phyloP scores from a whole-genome alignment of 2,888 invertebrate genomes.

The Nasonovia ribisnigri region DNA sequence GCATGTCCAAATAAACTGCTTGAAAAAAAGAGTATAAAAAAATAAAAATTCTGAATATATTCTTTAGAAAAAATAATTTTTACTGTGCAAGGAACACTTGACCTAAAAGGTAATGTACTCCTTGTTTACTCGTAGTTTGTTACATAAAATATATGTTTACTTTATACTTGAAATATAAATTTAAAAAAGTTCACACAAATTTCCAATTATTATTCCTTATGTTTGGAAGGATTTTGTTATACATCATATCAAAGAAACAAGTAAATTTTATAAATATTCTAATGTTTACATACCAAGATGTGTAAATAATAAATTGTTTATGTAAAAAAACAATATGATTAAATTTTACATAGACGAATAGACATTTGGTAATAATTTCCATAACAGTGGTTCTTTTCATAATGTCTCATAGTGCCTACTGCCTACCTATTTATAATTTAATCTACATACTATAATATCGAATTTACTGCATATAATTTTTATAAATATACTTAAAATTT shows the following conservation, averaged over 20 bases:
- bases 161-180: constrained; percentile 48
- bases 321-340: not conserved
- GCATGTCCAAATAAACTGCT: not conserved
- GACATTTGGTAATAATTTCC: not conserved
- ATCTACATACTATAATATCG: not conserved
- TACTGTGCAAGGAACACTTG: constrained; percentile 37
- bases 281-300: not conserved
- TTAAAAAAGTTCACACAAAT: constrained; percentile 42
- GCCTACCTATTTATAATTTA: no score
- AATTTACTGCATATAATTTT: not conserved
- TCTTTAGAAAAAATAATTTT: constrained; percentile 27
- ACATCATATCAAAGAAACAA: constrained; percentile 1
- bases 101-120: constrained; percentile 54
- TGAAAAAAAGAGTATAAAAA: not conserved
- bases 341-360: no score
- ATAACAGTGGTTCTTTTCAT: not conserved
- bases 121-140: constrained; percentile 39
- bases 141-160: constrained; percentile 47
- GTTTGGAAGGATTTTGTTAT: constrained; percentile 9
- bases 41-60: not conserved
- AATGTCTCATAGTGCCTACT: no score
- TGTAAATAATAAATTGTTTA: not conserved
- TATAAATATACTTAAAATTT: not conserved
- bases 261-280: not conserved
- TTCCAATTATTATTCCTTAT: constrained; percentile 41